Evolutionary conservation across 2,888 invertebrate genomes (phyloP), one percentile per base, ranked within the genome.

Genomic region (Azorinus chamasolen): DNA sequence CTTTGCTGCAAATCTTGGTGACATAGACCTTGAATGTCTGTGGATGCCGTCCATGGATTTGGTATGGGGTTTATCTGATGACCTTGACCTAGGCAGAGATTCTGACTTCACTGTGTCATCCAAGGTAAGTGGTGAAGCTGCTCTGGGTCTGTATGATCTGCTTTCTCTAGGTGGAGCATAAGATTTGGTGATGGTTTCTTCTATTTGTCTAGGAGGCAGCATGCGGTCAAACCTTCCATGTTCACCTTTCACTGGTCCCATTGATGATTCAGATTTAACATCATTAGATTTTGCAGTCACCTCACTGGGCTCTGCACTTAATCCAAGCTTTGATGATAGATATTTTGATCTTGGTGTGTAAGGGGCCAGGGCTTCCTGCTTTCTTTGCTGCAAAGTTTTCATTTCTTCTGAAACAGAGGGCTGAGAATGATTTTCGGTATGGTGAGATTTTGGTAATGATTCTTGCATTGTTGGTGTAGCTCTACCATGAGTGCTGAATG

Each of bases 321-420:
- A n/a, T 32, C 32, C 32, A 32, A 32, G 32, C 10, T 39, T 54
- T 41, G 41, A 32, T 48, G 50, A 27, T 37, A 65, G 6, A 64
- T 65, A 74, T 32, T 79, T 70, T 51, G 79, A 83, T 43, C 58
- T 71, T 50, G 73, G 71, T 55, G 74, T 72, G 32, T 72, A 83
- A 58, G 79, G 71, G 20, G 78, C 71, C 16, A 82, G 59, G 39
- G 79, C 78, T 62, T 64, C 83, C 18, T 75, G 70, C n/a, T 76
- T 80, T 10, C 80, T 64, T 46, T 62, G 61, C 45, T 66, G 50
- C 24, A 76, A 43, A 0, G 50, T 32, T 43, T 57, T 25, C 18
- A 76, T 53, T 12, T 80, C 80, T 46, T 69, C 70, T 6, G 72
- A 54, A 22, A 68, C 59, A 20, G 41, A 10, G n/a, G 43, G 14